Conservation (phyloP, 2,113 vertebrate species). For the Gorsachius goisagi region DNA sequence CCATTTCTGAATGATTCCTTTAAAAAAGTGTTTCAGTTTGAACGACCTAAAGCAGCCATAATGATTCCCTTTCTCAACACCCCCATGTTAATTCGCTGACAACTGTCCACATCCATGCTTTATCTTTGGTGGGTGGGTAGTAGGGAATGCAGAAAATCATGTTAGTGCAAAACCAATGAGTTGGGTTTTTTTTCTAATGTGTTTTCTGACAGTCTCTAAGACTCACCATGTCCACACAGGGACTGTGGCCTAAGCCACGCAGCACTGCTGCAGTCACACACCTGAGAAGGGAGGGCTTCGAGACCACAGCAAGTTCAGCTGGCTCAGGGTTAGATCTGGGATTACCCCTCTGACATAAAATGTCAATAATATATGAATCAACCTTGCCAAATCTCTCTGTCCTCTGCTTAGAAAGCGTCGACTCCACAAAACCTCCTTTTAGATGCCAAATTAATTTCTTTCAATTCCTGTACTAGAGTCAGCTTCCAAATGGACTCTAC, state of each 20-base stretch:
- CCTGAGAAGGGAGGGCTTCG: background rate
- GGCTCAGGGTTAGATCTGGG: background rate
- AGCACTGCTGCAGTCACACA: background rate
- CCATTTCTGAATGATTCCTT: background rate
- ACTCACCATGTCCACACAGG: background rate
- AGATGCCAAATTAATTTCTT: constrained; percentile 44
- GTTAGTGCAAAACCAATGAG: background rate
- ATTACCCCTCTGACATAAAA: constrained; percentile 17
- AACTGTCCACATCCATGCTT: background rate
- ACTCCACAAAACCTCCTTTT: constrained; percentile 27
- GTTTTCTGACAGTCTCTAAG: background rate
- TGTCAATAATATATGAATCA: constrained; percentile 23
- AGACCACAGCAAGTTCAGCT: background rate
- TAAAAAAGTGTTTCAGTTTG: background rate
- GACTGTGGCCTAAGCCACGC: background rate
- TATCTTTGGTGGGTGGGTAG: background rate
- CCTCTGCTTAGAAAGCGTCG: constrained; percentile 30
- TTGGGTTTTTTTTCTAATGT: background rate
- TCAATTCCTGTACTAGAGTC: background rate
- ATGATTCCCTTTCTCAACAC: background rate
- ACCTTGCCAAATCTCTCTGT: constrained; percentile 25
- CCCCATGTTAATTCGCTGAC: background rate
- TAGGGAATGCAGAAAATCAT: background rate
- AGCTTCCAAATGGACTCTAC: background rate
- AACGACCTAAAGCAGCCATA: background rate